Base-by-base conservation (phyloP, 2,888 invertebrate species). In the Chesias legatella region DNA sequence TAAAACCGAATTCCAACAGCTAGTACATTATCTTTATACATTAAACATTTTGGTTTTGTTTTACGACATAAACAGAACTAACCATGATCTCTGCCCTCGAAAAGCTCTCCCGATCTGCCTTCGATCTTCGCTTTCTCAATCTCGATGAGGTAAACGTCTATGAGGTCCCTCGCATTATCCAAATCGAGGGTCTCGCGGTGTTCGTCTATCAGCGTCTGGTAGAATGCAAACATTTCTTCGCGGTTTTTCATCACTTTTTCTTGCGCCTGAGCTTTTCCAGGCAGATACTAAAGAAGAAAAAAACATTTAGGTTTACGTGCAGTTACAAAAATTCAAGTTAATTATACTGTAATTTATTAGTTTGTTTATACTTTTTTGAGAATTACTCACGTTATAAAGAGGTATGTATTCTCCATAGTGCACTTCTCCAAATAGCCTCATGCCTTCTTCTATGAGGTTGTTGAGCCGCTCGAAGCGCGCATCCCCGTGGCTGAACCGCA, bases 361-460 rank as follows among this genome's bases (percentile, higher is more conserved):
- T 23, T 10, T 8, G 0, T 10, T 8, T 29, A 17, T 3, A 2
- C n/a, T n/a, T 30, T 30, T 17, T 13, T 13, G 1, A 8, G 5
- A 23, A 10, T 9, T 50, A 73, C 81, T 71, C 76, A 89, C 89
- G 53, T 92, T 91, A 66, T 96, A 90, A 1, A 94, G 89, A 2
- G 97, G 96, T 50, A 97, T 91, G 67, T 95, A 96, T 74, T 95
- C 95, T 36, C 95, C 93, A 5, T 93, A 92, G 56, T 93, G 93
- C 27, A 96, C 91, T 62, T 94, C 92, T 6, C 95, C 95, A 66
- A 97, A 96, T 0, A 97, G 89, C 40, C 92, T 90, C 91, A 97
- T 97, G 20, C 97, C 97, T 80, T 97, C 97, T 65, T 96, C 96
- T 62, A 97, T 95, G n/a, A 96, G 89, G 52, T 90, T 86, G 90